A percentile compares a stretch with the other conserved stretches of the same genome.
Evolutionary conservation across 2,797 vertebrate species (phyloP).

Genomic region (Paratrypauchen microcephalus): DNA sequence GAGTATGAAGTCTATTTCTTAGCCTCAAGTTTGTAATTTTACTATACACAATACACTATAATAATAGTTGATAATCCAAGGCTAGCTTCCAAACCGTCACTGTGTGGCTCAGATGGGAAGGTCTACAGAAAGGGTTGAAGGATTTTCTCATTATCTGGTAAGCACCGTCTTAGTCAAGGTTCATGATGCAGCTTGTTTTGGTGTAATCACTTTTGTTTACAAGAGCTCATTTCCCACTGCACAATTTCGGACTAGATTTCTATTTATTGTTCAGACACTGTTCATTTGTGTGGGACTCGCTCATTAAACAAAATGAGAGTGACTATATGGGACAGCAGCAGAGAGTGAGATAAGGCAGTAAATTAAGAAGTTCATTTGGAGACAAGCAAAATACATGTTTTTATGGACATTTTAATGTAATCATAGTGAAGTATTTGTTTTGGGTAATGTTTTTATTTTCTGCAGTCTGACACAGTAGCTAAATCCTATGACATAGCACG

Average conservation of each 20-base stretch:
- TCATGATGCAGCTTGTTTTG: conserved; percentile 47
- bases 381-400: conserved; percentile 20
- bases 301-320: conserved; percentile 54
- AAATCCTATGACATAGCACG: background rate
- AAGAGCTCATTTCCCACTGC: conserved; percentile 53
- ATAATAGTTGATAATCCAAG: background rate
- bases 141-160: conserved; percentile 42
- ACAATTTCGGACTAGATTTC: conserved; percentile 47
- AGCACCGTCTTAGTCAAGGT: conserved; percentile 58
- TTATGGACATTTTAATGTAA: conserved; percentile 14
- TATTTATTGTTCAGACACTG: conserved; percentile 50
- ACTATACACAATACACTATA: no score
- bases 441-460: conserved; percentile 17
- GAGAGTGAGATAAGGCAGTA: conserved; percentile 28
- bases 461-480: conserved; percentile 1
- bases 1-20: no score
- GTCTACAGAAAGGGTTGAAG: conserved; percentile 18
- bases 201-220: conserved; percentile 63
- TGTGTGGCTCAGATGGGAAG: background rate
- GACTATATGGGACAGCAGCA: conserved; percentile 38
- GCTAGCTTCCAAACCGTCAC: background rate
- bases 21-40: no score
- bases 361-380: conserved; percentile 32
- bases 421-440: conserved; percentile 5
- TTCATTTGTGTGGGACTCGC: conserved; percentile 40